phyloP scores from a whole-genome alignment of 2,113 vertebrate genomes.

The Helogale parvula region DNA sequence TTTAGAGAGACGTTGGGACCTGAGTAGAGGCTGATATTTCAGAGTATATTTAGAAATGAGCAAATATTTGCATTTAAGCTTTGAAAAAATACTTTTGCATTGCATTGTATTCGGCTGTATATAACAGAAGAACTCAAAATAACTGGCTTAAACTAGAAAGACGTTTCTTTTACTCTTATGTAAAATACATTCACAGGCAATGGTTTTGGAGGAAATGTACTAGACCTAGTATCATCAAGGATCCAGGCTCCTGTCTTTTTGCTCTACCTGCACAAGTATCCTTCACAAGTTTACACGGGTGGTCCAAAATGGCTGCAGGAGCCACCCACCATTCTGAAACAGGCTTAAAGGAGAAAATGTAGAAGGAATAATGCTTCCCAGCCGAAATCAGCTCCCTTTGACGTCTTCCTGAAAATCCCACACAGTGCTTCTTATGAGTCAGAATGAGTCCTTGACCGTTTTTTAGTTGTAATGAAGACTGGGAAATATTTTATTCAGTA shows the following conservation, averaged over 20 bases:
- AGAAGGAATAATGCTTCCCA: neutral
- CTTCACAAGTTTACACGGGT: neutral
- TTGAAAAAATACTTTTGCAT: neutral
- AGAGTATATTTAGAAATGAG: neutral
- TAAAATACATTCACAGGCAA: neutral
- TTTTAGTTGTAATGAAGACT: neutral
- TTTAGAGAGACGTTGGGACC: neutral
- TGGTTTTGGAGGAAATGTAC: neutral
- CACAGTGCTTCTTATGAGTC: neutral
- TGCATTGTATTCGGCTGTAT: neutral
- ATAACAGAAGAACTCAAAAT: neutral
- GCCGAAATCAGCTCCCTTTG: neutral
- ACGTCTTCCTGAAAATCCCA: neutral
- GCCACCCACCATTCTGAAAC: neutral
- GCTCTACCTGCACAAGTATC: rapidly evolving
- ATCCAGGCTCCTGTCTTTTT: neutral
- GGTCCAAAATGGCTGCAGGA: neutral
- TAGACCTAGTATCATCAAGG: neutral
- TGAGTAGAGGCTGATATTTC: neutral
- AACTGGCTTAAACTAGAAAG: neutral
- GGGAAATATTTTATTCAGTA: neutral
- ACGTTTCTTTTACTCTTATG: neutral
- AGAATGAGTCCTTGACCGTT: neutral
- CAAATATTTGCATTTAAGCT: neutral
- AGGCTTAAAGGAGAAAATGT: too few relatives aligned